A percentile compares a stretch with the other conserved stretches of the same genome.
Evolutionary conservation across 2,113 vertebrate species (phyloP).

Genomic region (Crotalus tigris): DNA sequence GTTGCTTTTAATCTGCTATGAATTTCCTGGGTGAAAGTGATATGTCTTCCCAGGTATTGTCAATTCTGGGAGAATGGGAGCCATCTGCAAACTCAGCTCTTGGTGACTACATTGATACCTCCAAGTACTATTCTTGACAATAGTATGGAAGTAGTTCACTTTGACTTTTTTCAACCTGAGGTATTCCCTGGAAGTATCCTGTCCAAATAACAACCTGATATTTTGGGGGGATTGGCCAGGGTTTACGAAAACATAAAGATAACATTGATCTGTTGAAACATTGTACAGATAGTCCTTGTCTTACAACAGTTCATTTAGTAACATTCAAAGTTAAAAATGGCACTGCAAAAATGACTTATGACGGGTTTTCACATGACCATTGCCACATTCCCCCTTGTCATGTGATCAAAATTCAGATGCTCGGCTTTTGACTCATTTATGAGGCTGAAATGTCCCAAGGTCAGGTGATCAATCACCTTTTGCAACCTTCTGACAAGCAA

Average conservation of each 20-base stretch:
- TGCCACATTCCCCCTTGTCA: too few relatives aligned
- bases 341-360: too few relatives aligned
- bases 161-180: background rate
- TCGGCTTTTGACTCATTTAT: too few relatives aligned
- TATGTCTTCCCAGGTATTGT: background rate
- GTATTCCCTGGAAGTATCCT: background rate
- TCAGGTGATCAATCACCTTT: too few relatives aligned
- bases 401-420: too few relatives aligned
- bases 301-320: too few relatives aligned
- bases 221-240: background rate
- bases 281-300: too few relatives aligned
- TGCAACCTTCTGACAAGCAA: background rate
- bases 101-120: background rate
- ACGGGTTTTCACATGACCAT: too few relatives aligned
- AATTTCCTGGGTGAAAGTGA: background rate
- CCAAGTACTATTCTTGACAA: background rate
- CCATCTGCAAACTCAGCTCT: background rate
- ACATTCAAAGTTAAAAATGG: too few relatives aligned
- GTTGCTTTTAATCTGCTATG: background rate
- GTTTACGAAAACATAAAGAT: background rate
- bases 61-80: background rate
- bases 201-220: background rate
- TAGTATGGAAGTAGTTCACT: background rate
- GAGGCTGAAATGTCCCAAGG: background rate
- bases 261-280: too few relatives aligned